Conservation (phyloP, 1,140 invertebrate species). For the Drosophila malerkotliana region DNA sequence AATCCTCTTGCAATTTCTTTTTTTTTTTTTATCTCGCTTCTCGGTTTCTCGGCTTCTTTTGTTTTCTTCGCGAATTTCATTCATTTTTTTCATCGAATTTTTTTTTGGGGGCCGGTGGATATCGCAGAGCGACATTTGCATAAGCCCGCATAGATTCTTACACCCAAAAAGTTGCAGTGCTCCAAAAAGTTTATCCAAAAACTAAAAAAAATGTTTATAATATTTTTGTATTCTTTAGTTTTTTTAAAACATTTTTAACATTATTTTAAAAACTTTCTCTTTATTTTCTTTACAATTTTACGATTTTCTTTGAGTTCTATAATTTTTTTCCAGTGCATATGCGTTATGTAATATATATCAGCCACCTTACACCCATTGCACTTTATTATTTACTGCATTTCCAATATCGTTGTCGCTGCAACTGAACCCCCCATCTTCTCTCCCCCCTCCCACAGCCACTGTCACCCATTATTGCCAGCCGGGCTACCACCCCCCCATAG, state of each 20-base stretch:
- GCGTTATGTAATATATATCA: conserved; percentile 5
- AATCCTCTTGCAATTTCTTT: conserved; percentile 29
- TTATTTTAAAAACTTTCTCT: no score
- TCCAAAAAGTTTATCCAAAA: no score
- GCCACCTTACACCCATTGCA: conserved; percentile 6
- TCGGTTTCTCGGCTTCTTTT: conserved; percentile 15
- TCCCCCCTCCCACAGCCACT: background rate
- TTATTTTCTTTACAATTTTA: background rate
- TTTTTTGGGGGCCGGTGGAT: conserved; percentile 26
- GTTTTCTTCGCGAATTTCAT: conserved; percentile 36
- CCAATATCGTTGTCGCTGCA: conserved; percentile 28
- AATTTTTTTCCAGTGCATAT: conserved; percentile 1
- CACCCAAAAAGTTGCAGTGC: background rate
- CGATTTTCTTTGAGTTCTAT: background rate
- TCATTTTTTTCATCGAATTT: background rate
- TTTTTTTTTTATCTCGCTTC: background rate
- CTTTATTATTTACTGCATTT: conserved; percentile 58
- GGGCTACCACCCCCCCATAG: background rate
- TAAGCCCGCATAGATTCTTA: conserved; percentile 43
- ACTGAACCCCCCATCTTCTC: no score
- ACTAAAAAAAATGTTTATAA: no score
- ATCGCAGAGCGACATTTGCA: conserved; percentile 52
- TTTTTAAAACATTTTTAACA: no score
- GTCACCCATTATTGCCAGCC: background rate
- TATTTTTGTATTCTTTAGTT: no score